These are phyloP conservation scores for Antidorcas marsupialis DNA, from an alignment of 2,113 vertebrate genomes.

Conservation along the genomic window DNA sequence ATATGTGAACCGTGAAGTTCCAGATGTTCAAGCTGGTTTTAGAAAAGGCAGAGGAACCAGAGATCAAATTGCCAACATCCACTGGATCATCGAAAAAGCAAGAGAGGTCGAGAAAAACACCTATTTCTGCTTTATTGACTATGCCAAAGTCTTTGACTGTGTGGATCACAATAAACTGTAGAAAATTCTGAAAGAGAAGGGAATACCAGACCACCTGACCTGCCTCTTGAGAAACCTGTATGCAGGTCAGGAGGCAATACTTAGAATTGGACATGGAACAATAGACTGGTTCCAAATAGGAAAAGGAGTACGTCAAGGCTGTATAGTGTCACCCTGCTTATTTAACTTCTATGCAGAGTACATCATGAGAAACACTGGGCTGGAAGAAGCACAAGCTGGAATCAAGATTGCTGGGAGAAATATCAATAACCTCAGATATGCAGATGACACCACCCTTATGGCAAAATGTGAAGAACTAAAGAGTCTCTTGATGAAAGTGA, in stretches of 20 bases:
- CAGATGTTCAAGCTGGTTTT: too few species aligned
- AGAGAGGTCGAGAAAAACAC: too few species aligned
- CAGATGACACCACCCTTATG: not conserved
- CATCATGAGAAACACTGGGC: not conserved
- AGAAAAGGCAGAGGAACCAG: too few species aligned
- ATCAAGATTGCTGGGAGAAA: not conserved
- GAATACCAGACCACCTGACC: too few species aligned
- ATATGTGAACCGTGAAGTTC: too few species aligned
- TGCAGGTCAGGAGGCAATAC: not conserved
- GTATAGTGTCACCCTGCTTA: not conserved
- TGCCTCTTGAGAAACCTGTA: not conserved
- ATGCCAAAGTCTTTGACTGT: not conserved
- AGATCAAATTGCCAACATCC: too few species aligned
- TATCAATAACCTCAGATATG: not conserved
- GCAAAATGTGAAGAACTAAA: not conserved
- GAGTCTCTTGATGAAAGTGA: not conserved
- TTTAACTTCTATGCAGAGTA: rapidly evolving
- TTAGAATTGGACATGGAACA: not conserved
- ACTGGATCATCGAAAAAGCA: rapidly evolving
- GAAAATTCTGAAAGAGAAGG: not conserved
- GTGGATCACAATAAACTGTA: not conserved
- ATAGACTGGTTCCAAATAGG: not conserved
- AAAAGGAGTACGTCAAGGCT: rapidly evolving
- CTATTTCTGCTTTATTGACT: too few species aligned
- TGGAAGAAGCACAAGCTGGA: not conserved